These are phyloP conservation scores for Nephrotoma flavescens DNA, from an alignment of 2,888 invertebrate species.

Conservation along the genomic window DNA sequence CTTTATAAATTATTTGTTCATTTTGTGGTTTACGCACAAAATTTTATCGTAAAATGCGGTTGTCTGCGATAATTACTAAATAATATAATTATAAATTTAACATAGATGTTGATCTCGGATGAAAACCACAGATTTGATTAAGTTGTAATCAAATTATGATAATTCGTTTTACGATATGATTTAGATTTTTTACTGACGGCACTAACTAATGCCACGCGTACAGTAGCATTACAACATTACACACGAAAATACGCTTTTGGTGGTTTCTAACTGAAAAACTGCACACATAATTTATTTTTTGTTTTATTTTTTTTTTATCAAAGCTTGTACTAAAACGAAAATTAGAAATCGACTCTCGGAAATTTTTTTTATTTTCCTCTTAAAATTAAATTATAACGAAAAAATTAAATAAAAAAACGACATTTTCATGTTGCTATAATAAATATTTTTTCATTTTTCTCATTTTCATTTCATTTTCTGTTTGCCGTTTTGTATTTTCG, in stretches of 20 bases:
- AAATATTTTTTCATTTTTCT: neutral
- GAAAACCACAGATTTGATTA: neutral
- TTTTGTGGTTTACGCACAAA: too few species aligned
- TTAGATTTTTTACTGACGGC: neutral
- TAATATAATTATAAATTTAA: neutral
- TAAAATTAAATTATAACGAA: neutral
- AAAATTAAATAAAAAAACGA: neutral
- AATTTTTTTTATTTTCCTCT: neutral
- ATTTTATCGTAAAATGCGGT: too few species aligned
- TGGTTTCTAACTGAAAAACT: neutral
- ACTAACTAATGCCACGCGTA: neutral
- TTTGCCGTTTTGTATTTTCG: neutral
- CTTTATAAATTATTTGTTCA: too few species aligned
- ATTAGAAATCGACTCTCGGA: neutral
- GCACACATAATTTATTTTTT: neutral
- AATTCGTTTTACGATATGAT: neutral
- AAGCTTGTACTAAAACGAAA: neutral
- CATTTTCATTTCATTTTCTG: neutral
- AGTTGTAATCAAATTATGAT: neutral
- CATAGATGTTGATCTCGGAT: neutral
- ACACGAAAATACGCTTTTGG: neutral
- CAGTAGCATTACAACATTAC: neutral
- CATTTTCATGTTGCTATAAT: neutral
- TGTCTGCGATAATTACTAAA: too few species aligned
- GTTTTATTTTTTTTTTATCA: too few species aligned